Evolutionary conservation across 92 coral and sea anemone genomes (phyloP).

Genomic region (Muricea muricata): DNA sequence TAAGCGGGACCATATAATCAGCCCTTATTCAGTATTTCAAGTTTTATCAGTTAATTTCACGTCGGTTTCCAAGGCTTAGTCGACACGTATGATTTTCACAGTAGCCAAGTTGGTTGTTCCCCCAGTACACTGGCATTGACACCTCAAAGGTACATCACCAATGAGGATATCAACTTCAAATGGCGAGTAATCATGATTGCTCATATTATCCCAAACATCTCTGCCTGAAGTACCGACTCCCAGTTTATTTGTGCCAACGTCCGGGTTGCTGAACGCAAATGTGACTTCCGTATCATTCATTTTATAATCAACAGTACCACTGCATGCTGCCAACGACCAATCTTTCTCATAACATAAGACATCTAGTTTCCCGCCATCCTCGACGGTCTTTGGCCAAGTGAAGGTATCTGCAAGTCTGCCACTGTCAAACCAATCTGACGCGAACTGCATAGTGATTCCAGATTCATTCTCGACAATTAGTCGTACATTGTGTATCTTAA

Average conservation of each 20-base stretch:
- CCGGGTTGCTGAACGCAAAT: conserved; percentile 67
- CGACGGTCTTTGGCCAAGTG: conserved; percentile 49
- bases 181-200: conserved; percentile 24
- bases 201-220: conserved; percentile 61
- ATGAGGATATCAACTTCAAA: conserved; percentile 5
- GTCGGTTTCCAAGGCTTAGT: no score
- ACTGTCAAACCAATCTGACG: conserved; percentile 56
- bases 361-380: background rate
- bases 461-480: conserved; percentile 39
- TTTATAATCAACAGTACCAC: conserved; percentile 56
- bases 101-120: conserved; percentile 51
- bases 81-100: no score
- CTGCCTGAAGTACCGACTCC: conserved; percentile 60
- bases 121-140: conserved; percentile 37
- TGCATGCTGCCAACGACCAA: conserved; percentile 55
- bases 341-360: conserved; percentile 59
- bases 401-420: conserved; percentile 57
- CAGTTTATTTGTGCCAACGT: conserved; percentile 46
- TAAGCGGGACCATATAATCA: no score
- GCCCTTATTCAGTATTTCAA: no score
- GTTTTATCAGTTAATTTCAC: no score
- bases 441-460: conserved; percentile 18
- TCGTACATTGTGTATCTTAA: conserved; percentile 45
- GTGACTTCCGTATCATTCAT: conserved; percentile 51
- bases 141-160: background rate